Conservation (phyloP, 2,888 invertebrate species). For the Stenolophus ochropezus region DNA sequence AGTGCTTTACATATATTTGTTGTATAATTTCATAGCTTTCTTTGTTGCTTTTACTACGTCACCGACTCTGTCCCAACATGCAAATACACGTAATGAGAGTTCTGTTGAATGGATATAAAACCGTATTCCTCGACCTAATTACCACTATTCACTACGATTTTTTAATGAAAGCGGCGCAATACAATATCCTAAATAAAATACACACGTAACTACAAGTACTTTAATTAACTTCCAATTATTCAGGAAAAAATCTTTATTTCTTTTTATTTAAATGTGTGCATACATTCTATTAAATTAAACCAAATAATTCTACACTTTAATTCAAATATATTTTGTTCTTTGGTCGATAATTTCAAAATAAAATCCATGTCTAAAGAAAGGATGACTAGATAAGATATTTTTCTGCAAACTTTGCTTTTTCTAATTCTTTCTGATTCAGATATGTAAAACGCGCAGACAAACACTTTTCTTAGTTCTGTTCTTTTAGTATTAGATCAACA, state of each 20-base stretch:
- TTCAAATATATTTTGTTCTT: too few species aligned
- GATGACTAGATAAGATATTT: too few species aligned
- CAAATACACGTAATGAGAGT: conserved; percentile 26
- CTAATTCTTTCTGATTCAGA: too few species aligned
- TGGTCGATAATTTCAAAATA: too few species aligned
- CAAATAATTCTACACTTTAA: too few species aligned
- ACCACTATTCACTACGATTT: conserved; percentile 22
- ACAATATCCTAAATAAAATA: conserved; percentile 25
- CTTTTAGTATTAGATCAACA: too few species aligned
- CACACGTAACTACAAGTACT: not conserved
- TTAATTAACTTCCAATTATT: conserved; percentile 22
- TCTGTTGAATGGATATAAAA: conserved; percentile 20
- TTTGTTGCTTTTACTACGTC: conserved; percentile 1
- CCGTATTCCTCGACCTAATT: conserved; percentile 29
- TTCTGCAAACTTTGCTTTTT: too few species aligned
- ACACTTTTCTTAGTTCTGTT: too few species aligned
- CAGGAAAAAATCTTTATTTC: not conserved
- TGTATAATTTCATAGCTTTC: conserved; percentile 27
- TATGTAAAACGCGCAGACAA: too few species aligned
- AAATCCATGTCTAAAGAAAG: too few species aligned
- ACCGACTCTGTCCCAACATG: not conserved
- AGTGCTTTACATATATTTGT: conserved; percentile 23
- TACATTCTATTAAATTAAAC: too few species aligned
- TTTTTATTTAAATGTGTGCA: too few species aligned
- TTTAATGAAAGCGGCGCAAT: conserved; percentile 11